These are phyloP conservation scores for Laodelphax striatellus DNA, from an alignment of 1,140 invertebrate species.

Conservation along the genomic window DNA sequence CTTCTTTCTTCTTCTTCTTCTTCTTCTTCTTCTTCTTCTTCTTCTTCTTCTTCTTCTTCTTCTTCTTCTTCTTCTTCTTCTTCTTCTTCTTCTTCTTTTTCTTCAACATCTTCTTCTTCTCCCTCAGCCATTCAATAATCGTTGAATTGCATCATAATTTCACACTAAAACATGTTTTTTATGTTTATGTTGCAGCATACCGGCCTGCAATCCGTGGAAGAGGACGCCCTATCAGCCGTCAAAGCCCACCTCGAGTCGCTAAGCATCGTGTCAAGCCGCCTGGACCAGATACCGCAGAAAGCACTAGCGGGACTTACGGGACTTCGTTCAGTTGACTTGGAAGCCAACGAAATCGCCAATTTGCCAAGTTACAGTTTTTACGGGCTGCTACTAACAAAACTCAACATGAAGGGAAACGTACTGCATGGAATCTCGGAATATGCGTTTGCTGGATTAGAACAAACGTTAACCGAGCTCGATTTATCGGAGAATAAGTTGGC, in stretches of 20 bases:
- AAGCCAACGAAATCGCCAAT: constrained; percentile 70
- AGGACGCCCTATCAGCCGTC: constrained; percentile 58
- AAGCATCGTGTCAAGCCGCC: constrained; percentile 65
- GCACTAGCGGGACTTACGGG: constrained; percentile 59
- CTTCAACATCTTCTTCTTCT: no score
- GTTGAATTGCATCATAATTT: no score
- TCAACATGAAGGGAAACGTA: constrained; percentile 74
- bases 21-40: no score
- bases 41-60: no score
- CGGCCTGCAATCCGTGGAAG: constrained; percentile 36
- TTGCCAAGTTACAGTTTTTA: constrained; percentile 79
- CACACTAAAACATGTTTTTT: no score
- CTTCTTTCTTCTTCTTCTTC: no score
- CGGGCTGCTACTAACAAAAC: constrained; percentile 63
- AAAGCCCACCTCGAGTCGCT: constrained; percentile 66
- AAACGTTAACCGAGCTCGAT: constrained; percentile 66
- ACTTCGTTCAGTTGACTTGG: constrained; percentile 67
- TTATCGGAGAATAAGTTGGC: constrained; percentile 75
- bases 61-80: no score
- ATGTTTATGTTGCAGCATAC: not conserved
- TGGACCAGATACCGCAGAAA: constrained; percentile 68
- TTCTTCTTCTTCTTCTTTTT: no score
- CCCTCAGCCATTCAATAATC: no score
- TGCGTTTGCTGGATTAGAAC: constrained; percentile 73
- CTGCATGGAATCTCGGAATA: constrained; percentile 68